phyloP scores from a whole-genome alignment of 2,888 invertebrate genomes.

The Epinotia ramella region DNA sequence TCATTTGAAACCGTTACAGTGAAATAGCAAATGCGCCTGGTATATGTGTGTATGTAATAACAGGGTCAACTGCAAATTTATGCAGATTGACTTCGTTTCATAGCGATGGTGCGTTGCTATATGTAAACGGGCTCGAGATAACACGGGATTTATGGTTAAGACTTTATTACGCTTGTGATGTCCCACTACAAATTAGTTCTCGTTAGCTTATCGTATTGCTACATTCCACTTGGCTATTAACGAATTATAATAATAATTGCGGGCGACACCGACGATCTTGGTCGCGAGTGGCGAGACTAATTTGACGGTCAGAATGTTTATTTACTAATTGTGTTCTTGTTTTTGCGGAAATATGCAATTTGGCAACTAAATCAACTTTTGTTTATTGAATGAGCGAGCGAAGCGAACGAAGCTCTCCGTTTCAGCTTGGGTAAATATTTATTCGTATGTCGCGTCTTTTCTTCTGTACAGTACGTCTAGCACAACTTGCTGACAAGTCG shows the following conservation, averaged over 20 bases:
- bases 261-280: not conserved
- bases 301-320: not conserved
- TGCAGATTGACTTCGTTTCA: slow-evolving; percentile 76
- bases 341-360: not conserved
- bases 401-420: no score
- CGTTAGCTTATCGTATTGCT: slow-evolving; percentile 41
- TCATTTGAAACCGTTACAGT: slow-evolving; percentile 48
- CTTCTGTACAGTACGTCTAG: no score
- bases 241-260: slow-evolving; percentile 32
- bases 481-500: no score
- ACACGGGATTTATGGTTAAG: slow-evolving; percentile 69
- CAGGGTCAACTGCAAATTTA: slow-evolving; percentile 78
- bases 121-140: slow-evolving; percentile 67
- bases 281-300: not conserved
- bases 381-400: no score
- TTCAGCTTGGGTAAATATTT: no score
- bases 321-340: not conserved
- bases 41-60: slow-evolving; percentile 63
- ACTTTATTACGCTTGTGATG: slow-evolving; percentile 62
- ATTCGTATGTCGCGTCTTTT: no score
- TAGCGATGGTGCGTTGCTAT: slow-evolving; percentile 66
- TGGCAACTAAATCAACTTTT: not conserved
- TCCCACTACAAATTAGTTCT: slow-evolving; percentile 41
- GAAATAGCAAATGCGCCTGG: slow-evolving; percentile 60
- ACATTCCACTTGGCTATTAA: slow-evolving; percentile 22